Percentiles rank a stretch among this genome's conserved stretches.
Evolutionary conservation across 1,140 invertebrate species (phyloP).

Genomic region (Belonocnema kinseyi): DNA sequence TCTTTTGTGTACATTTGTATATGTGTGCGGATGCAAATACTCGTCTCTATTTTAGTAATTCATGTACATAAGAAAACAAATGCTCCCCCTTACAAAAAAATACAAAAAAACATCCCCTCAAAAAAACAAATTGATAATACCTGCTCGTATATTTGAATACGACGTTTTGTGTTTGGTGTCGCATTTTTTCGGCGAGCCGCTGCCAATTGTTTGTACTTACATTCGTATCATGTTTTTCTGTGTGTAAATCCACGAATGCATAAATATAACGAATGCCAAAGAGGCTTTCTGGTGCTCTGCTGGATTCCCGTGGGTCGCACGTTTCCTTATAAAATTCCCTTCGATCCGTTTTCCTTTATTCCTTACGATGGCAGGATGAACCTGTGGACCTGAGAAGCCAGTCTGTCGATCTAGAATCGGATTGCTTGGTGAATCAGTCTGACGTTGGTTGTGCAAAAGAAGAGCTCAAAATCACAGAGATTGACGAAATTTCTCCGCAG

Average conservation of each 20-base stretch:
- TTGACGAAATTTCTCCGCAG: too few relatives aligned
- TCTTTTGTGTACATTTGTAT: conserved; percentile 49
- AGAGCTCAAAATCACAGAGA: too few relatives aligned
- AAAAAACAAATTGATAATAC: background rate
- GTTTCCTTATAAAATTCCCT: background rate
- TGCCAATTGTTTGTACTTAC: conserved; percentile 13
- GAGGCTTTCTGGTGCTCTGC: background rate
- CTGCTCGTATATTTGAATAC: conserved; percentile 26
- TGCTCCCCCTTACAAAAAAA: background rate
- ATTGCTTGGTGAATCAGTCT: background rate
- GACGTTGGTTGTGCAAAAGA: too few relatives aligned
- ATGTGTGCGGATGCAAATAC: conserved; percentile 39
- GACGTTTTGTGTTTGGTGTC: conserved; percentile 45
- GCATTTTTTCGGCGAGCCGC: conserved; percentile 30
- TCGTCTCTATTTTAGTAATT: conserved; percentile 36
- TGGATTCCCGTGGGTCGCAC: conserved; percentile 1
- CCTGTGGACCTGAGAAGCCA: background rate
- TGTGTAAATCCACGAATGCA: conserved; percentile 25
- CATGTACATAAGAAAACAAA: conserved; percentile 32
- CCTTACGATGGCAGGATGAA: background rate
- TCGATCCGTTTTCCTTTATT: conserved; percentile 12
- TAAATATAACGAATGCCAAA: background rate
- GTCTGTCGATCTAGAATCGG: background rate
- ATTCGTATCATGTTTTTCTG: background rate
- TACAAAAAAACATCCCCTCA: conserved; percentile 30